These are phyloP conservation scores for Branchinecta lindahli DNA, from an alignment of 1,140 invertebrate genomes.

Conservation along the genomic window DNA sequence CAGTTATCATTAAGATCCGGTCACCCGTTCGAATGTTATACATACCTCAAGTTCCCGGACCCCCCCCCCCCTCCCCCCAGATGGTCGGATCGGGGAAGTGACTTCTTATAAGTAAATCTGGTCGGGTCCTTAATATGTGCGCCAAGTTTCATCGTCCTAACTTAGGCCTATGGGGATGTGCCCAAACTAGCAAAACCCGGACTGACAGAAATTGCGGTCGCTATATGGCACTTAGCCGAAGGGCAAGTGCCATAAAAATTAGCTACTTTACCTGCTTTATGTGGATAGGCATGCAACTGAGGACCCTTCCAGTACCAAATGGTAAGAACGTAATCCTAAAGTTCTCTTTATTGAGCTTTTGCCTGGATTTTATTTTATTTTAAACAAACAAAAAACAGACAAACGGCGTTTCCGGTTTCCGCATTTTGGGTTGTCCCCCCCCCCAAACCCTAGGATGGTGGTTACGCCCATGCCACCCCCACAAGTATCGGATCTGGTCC, in stretches of 20 bases:
- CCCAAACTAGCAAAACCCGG: slow-evolving; percentile 5
- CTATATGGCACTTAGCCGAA: not conserved
- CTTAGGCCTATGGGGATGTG: not conserved
- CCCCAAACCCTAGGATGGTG: too few relatives aligned
- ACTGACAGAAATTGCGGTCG: not conserved
- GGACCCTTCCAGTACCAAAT: too few relatives aligned
- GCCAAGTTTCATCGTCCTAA: not conserved
- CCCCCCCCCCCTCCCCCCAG: not conserved
- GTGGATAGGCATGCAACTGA: too few relatives aligned
- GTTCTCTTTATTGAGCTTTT: too few relatives aligned
- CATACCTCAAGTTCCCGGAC: not conserved
- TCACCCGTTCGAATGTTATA: not conserved
- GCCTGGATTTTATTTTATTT: too few relatives aligned
- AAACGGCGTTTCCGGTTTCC: too few relatives aligned
- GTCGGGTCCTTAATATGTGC: not conserved
- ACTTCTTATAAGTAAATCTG: not conserved
- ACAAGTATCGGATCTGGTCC: too few relatives aligned
- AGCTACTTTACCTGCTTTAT: too few relatives aligned
- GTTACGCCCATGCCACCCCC: too few relatives aligned
- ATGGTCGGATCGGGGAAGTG: not conserved
- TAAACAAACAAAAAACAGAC: too few relatives aligned
- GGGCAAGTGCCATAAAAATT: slow-evolving; percentile 7
- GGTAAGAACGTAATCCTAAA: too few relatives aligned
- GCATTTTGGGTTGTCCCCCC: too few relatives aligned
- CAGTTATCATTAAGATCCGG: not conserved